Percentiles rank a stretch among this genome's conserved stretches.
Conservation (phyloP, 35 echinoderm and acorn worm genomes). For the Strongylocentrotus purpuratus region DNA sequence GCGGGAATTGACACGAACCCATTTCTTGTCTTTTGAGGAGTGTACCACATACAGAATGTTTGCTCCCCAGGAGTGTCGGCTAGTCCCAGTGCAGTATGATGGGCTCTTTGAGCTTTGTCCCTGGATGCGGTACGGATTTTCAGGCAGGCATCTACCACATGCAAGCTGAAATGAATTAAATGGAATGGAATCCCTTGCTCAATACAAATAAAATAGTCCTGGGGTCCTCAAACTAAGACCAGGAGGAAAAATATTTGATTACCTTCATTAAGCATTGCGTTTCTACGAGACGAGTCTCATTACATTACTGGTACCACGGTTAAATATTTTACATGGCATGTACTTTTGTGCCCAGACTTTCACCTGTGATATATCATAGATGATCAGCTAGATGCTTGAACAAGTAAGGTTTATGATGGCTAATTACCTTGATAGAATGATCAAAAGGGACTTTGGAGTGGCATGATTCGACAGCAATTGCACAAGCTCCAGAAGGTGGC, state of each 20-base stretch:
- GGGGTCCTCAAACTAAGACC: too few relatives aligned
- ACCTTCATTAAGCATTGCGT: neutral
- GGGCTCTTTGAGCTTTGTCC: conserved; percentile 51
- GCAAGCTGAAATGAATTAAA: neutral
- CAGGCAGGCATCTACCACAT: conserved; percentile 49
- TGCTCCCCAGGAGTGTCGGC: conserved; percentile 33
- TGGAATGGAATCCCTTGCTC: neutral
- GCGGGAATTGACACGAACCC: conserved; percentile 63
- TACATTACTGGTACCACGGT: too few relatives aligned
- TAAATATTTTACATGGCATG: too few relatives aligned
- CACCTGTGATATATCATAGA: too few relatives aligned
- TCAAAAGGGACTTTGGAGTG: neutral
- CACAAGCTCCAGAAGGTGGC: neutral
- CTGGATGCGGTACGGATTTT: neutral
- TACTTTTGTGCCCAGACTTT: too few relatives aligned
- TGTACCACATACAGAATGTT: conserved; percentile 61
- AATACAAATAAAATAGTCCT: too few relatives aligned
- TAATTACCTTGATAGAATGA: neutral
- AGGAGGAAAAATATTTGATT: neutral
- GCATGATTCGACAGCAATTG: neutral
- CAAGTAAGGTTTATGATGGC: neutral
- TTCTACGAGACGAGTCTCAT: neutral
- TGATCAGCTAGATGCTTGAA: too few relatives aligned
- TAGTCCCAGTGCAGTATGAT: conserved; percentile 32
- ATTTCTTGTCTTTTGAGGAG: conserved; percentile 37